These are phyloP conservation scores for Deladenus siricidicola DNA, from an alignment of 2,888 invertebrate genomes.

Conservation along the genomic window DNA sequence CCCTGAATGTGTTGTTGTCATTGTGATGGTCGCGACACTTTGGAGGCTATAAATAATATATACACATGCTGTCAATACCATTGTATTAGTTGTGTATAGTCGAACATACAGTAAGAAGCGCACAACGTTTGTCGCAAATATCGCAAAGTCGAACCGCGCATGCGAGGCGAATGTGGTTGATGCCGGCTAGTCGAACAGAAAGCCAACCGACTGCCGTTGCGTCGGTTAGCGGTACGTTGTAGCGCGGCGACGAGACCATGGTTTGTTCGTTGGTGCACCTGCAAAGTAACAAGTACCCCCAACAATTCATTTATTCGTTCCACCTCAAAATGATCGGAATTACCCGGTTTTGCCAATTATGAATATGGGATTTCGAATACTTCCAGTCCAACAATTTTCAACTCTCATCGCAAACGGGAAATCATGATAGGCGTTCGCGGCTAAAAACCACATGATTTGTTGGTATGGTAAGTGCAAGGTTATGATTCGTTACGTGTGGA, in stretches of 20 bases:
- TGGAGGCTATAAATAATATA: slow-evolving; percentile 6
- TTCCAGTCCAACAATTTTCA: slow-evolving; percentile 36
- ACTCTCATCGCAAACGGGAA: slow-evolving; percentile 28
- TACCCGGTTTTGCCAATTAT: slow-evolving; percentile 27
- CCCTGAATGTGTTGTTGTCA: not conserved
- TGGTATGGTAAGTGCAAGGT: no score
- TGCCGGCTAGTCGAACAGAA: slow-evolving; percentile 26
- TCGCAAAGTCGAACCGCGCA: slow-evolving; percentile 30
- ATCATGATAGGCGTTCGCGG: no score
- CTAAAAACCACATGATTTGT: no score
- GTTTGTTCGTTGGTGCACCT: slow-evolving; percentile 30
- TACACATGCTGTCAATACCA: no score
- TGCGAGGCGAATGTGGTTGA: slow-evolving; percentile 22
- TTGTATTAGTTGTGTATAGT: no score
- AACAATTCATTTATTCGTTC: no score
- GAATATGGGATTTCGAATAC: slow-evolving; percentile 11
- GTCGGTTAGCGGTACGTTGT: not conserved
- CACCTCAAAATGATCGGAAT: no score
- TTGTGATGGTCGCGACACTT: not conserved
- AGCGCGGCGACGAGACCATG: slow-evolving; percentile 25
- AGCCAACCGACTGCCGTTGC: slow-evolving; percentile 24
- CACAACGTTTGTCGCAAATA: slow-evolving; percentile 24
- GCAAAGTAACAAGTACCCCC: no score
- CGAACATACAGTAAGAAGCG: slow-evolving; percentile 20
- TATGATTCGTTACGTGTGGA: no score